Evolutionary conservation across 2,113 vertebrate species (phyloP).

Genomic region (Dendropsophus ebraccatus): DNA sequence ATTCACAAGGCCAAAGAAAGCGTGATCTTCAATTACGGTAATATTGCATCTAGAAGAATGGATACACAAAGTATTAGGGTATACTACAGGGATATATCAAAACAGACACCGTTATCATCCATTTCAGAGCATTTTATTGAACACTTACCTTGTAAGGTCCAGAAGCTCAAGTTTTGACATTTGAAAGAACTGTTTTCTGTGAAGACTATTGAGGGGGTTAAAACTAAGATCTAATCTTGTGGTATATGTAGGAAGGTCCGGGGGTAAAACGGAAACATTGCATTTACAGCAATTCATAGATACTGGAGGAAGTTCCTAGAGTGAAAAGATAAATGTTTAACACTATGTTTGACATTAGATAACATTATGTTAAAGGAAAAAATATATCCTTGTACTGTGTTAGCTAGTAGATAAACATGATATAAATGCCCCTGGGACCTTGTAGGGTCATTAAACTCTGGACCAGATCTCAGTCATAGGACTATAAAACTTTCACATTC

Average conservation of each 20-base stretch:
- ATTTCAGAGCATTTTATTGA: not conserved
- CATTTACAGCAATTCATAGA: slow-evolving; percentile 68
- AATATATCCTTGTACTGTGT: too few species aligned
- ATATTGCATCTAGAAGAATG: slow-evolving; percentile 71
- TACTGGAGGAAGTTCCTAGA: slow-evolving; percentile 69
- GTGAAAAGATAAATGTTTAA: not conserved
- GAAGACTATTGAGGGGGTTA: slow-evolving; percentile 67
- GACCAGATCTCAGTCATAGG: too few species aligned
- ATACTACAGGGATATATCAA: not conserved
- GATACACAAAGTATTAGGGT: not conserved
- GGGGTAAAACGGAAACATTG: slow-evolving; percentile 65
- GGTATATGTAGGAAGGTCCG: slow-evolving; percentile 66
- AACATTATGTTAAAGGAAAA: too few species aligned
- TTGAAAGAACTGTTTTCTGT: slow-evolving; percentile 66
- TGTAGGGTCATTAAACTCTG: too few species aligned
- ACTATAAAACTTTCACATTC: too few species aligned
- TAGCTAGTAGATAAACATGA: too few species aligned
- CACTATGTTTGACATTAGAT: too few species aligned
- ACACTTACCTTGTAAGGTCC: slow-evolving; percentile 76
- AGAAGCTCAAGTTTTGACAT: slow-evolving; percentile 69
- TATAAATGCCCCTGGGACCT: too few species aligned
- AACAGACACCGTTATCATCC: not conserved
- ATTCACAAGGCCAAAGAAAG: slow-evolving; percentile 67
- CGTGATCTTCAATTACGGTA: slow-evolving; percentile 68
- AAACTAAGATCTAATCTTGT: slow-evolving; percentile 76